Conservation (phyloP, 2,113 vertebrate species). For the Anas platyrhynchos region DNA sequence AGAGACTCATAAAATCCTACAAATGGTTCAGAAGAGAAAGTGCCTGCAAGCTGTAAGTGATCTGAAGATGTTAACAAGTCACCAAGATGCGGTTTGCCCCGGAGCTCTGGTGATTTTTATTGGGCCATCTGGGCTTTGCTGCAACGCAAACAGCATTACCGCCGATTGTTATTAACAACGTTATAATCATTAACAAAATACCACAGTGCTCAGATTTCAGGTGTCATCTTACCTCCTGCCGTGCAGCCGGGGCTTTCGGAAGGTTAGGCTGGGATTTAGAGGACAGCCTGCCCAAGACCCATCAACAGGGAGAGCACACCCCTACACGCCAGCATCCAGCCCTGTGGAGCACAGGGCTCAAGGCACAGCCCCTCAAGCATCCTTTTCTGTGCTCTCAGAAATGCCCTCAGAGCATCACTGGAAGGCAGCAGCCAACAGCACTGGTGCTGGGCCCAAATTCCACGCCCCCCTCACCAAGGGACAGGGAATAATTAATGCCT, state of each 20-base stretch:
- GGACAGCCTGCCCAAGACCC: background rate
- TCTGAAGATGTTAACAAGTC: background rate
- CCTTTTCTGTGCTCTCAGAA: background rate
- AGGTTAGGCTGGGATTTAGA: background rate
- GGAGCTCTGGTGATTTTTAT: conserved; percentile 15
- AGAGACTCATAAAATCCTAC: background rate
- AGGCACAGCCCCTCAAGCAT: background rate
- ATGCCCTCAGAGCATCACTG: background rate
- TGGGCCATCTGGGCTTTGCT: conserved; percentile 60
- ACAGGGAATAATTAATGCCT: background rate
- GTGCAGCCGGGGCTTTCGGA: background rate
- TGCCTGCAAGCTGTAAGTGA: background rate
- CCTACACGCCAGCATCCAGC: background rate
- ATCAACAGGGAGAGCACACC: fast-evolving
- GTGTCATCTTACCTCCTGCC: background rate
- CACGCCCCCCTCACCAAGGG: background rate
- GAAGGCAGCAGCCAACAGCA: background rate
- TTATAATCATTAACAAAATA: conserved; percentile 51
- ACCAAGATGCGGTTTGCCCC: background rate
- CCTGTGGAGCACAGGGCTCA: background rate
- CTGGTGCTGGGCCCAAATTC: background rate
- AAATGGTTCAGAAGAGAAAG: background rate
- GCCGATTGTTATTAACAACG: background rate
- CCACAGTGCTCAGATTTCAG: background rate
- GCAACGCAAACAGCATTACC: conserved; percentile 37